A percentile compares a stretch with the other conserved stretches of the same genome.
Evolutionary conservation across 2,888 invertebrate species (phyloP).

Genomic region (Pseudococcus jackbeardsleyi): DNA sequence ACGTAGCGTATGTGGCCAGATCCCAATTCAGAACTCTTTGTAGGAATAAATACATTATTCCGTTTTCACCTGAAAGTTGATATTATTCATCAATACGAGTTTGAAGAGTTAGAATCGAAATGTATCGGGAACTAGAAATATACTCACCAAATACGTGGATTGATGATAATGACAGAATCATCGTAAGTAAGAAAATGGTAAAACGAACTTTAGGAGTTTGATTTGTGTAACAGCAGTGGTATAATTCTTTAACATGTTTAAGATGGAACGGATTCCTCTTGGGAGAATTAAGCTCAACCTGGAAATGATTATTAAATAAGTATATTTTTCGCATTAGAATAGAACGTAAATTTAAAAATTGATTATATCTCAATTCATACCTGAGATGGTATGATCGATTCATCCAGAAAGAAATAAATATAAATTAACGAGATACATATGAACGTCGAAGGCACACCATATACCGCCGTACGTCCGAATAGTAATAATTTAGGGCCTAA

Average conservation of each 20-base stretch:
- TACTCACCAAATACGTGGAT: conserved; percentile 24
- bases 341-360: not conserved
- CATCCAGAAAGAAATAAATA: conserved; percentile 13
- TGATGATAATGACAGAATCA: not conserved
- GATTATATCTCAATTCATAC: not conserved
- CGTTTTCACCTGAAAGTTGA: conserved; percentile 70
- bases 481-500: conserved; percentile 5
- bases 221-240: conserved; percentile 29
- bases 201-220: conserved; percentile 18
- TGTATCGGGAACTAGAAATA: not conserved
- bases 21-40: conserved; percentile 79
- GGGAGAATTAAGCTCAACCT: conserved; percentile 32
- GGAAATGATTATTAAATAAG: not conserved
- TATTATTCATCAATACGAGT: not conserved
- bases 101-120: not conserved
- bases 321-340: not conserved
- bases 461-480: not conserved
- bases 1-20: conserved; percentile 75
- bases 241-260: not conserved
- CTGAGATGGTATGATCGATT: conserved; percentile 43
- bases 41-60: conserved; percentile 77
- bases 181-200: conserved; percentile 1
- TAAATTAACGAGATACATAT: conserved; percentile 9
- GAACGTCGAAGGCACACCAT: not conserved
- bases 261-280: conserved; percentile 42